Percentiles rank a stretch among this genome's conserved stretches.
phyloP scores from a whole-genome alignment of 2,113 vertebrate species.

The Phoenicopterus ruber region DNA sequence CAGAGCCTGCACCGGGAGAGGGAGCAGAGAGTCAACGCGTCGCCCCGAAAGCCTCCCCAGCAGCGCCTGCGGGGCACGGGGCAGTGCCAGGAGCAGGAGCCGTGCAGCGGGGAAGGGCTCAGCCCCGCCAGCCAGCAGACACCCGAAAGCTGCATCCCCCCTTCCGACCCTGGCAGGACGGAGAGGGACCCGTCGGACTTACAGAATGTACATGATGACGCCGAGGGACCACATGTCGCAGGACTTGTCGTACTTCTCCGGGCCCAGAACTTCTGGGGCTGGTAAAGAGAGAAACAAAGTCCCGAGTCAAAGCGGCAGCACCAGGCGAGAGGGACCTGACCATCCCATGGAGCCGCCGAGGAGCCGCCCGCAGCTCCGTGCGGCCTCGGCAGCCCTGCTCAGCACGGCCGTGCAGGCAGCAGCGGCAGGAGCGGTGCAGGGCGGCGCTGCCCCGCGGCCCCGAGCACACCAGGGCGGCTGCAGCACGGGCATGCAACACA shows the following conservation, averaged over 20 bases:
- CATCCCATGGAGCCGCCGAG: fast-evolving
- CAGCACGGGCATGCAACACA: fast-evolving
- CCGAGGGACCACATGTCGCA: slow-evolving; percentile 99
- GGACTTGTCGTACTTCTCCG: slow-evolving; percentile 98
- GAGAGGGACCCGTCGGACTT: slow-evolving; percentile 52
- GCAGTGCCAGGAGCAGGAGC: neutral
- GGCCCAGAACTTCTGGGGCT: slow-evolving; percentile 97
- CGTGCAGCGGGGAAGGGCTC: neutral
- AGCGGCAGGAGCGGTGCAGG: neutral
- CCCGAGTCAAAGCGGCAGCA: neutral
- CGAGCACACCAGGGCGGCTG: neutral
- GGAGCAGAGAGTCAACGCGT: fast-evolving
- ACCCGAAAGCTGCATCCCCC: neutral
- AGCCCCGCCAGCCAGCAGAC: neutral
- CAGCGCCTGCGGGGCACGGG: fast-evolving
- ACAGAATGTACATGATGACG: slow-evolving; percentile 99
- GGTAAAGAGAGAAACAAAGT: neutral
- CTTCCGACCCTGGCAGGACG: fast-evolving
- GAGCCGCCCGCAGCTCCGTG: neutral
- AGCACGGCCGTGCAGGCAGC: fast-evolving
- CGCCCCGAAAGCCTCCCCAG: neutral
- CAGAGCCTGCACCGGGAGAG: slow-evolving; percentile 78
- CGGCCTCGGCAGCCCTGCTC: neutral
- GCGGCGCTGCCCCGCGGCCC: neutral
- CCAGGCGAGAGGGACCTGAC: fast-evolving